A percentile compares a stretch with the other conserved stretches of the same genome.
phyloP scores from a whole-genome alignment of 2,888 invertebrate species.

The Trissonchulus sp. region DNA sequence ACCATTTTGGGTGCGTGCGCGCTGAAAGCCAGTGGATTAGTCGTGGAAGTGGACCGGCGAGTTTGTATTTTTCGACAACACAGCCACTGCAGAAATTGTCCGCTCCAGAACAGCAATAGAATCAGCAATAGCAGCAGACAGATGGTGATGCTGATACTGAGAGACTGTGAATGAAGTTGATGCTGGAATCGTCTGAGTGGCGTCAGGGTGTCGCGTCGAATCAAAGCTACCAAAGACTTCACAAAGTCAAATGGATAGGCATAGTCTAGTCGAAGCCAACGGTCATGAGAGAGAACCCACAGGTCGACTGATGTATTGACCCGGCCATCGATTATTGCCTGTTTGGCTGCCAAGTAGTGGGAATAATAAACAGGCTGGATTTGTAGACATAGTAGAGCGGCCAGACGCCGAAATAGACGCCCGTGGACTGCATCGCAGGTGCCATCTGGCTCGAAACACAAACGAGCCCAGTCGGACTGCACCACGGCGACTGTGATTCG shows the following conservation, averaged over 20 bases:
- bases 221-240: background rate
- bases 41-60: background rate
- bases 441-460: background rate
- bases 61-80: background rate
- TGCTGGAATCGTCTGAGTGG: background rate
- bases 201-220: background rate
- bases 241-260: conserved; percentile 4
- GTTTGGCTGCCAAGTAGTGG: background rate
- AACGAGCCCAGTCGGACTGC: conserved; percentile 21
- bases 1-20: background rate
- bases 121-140: background rate
- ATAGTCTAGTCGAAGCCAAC: background rate
- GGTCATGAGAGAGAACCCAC: background rate
- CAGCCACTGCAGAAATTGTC: background rate
- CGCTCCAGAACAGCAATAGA: background rate
- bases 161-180: background rate
- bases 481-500: no score
- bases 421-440: background rate
- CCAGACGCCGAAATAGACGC: background rate
- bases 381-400: background rate
- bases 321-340: background rate
- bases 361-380: background rate
- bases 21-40: background rate
- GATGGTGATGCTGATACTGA: background rate
- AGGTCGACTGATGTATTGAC: background rate